Conservation (phyloP, 2,113 vertebrate genomes). For the Ariopsis seemanni region DNA sequence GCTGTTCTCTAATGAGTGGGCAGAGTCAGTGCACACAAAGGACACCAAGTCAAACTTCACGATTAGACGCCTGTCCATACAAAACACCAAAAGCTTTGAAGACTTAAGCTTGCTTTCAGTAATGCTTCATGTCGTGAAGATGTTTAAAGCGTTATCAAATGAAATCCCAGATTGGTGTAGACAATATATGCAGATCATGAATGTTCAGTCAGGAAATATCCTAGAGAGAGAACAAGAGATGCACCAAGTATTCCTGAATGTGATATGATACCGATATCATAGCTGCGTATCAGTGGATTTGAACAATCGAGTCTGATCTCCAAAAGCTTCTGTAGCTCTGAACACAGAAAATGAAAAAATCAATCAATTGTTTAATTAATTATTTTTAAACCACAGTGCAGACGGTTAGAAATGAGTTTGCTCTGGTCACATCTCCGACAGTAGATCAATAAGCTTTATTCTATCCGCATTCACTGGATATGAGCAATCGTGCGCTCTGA, state of each 20-base stretch:
- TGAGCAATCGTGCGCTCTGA: too few relatives aligned
- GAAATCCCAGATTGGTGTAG: not conserved
- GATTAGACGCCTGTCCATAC: slow-evolving; percentile 5
- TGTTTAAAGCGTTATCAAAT: not conserved
- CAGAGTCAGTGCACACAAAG: slow-evolving; percentile 12
- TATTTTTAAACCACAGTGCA: not conserved
- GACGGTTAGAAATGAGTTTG: not conserved
- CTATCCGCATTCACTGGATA: too few relatives aligned
- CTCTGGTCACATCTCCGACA: not conserved
- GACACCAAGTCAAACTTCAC: not conserved
- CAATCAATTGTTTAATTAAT: not conserved
- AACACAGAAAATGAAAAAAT: not conserved
- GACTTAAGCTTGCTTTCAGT: slow-evolving; percentile 62
- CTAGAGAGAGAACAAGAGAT: not conserved
- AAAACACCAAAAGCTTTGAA: slow-evolving; percentile 41
- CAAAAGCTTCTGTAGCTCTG: not conserved
- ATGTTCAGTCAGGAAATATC: not conserved
- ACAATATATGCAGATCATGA: not conserved
- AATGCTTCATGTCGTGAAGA: not conserved
- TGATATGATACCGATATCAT: not conserved
- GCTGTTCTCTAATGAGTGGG: not conserved
- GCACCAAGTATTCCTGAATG: not conserved
- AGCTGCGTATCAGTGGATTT: not conserved
- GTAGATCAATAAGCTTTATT: not conserved
- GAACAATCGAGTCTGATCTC: not conserved